Evolutionary conservation across 2,888 invertebrate genomes (phyloP).

Genomic region (Eupithecia subumbrata): DNA sequence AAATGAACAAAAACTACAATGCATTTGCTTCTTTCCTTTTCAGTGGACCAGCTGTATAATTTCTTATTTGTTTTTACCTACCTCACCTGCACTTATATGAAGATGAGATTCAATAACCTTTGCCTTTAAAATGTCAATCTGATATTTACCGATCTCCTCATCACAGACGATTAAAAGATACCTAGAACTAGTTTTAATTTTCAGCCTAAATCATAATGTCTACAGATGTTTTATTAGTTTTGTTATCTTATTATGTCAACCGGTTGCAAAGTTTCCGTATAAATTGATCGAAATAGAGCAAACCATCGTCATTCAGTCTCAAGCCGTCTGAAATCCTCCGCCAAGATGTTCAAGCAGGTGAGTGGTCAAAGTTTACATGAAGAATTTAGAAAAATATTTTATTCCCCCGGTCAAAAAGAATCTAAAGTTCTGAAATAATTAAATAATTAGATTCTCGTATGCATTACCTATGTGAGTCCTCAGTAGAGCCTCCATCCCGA

Average conservation of each 20-base stretch:
- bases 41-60: background rate
- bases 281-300: constrained; percentile 36
- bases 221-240: constrained; percentile 20
- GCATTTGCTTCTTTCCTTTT: background rate
- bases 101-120: background rate
- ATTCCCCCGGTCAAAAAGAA: background rate
- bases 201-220: background rate
- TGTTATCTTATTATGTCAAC: constrained; percentile 17
- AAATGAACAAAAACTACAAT: background rate
- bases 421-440: background rate
- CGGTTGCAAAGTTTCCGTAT: constrained; percentile 37
- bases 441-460: too few relatives aligned
- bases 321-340: constrained; percentile 37
- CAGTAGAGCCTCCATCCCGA: background rate
- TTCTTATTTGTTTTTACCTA: background rate
- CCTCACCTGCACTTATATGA: background rate
- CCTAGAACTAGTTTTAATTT: background rate
- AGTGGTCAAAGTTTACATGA: constrained; percentile 23
- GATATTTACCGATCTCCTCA: background rate
- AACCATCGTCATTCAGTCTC: constrained; percentile 42
- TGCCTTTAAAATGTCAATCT: constrained; percentile 1
- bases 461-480: background rate
- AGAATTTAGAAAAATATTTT: background rate
- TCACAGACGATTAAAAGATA: background rate
- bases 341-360: constrained; percentile 61